phyloP scores from a whole-genome alignment of 2,888 invertebrate species.

The Bruchidius siliquastri region DNA sequence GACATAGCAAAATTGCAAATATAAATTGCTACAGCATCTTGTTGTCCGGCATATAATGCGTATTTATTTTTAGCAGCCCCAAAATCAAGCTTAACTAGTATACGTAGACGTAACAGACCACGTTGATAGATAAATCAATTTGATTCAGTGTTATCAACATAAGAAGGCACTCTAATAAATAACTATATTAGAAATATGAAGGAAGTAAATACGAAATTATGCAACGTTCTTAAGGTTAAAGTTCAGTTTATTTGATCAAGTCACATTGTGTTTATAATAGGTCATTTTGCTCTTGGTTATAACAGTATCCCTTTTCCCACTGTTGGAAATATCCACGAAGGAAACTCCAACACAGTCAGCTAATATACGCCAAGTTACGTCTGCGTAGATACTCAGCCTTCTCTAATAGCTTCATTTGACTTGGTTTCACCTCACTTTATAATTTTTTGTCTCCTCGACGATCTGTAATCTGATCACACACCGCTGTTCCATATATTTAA shows the following conservation, averaged over 20 bases:
- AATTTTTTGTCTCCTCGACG: too few relatives aligned
- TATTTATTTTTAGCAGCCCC: background rate
- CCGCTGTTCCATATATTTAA: too few relatives aligned
- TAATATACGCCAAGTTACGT: too few relatives aligned
- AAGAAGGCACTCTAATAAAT: background rate
- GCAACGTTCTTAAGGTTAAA: background rate
- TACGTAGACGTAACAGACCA: background rate
- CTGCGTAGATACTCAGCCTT: too few relatives aligned
- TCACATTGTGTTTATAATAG: too few relatives aligned
- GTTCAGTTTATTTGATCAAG: background rate
- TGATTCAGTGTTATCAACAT: background rate
- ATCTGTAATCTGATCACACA: too few relatives aligned
- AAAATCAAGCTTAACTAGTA: background rate
- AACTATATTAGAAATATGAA: background rate
- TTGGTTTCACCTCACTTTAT: too few relatives aligned
- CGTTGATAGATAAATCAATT: background rate
- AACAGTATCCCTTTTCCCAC: too few relatives aligned
- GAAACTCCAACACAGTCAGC: too few relatives aligned
- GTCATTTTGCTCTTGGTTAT: too few relatives aligned
- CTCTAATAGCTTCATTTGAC: too few relatives aligned
- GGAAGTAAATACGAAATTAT: background rate
- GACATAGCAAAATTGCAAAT: background rate
- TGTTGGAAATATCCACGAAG: too few relatives aligned
- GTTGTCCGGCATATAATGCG: background rate
- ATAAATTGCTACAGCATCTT: background rate